Conservation (phyloP, 23 tunicate genomes). For the Botrylloides violaceus region DNA sequence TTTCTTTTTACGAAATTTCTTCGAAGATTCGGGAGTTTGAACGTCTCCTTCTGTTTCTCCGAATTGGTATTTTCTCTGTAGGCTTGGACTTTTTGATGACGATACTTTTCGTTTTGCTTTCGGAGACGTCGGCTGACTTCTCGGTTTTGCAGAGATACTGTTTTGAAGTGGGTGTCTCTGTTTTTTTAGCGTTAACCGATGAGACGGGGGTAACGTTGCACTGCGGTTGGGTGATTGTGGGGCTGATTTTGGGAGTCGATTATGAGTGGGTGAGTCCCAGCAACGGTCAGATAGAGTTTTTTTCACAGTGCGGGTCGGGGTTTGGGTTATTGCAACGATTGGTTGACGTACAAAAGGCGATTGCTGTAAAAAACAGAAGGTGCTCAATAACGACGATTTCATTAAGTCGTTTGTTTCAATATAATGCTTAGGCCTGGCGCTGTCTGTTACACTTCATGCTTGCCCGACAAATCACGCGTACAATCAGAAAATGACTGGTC, state of each 20-base stretch:
- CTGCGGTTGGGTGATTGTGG: slow-evolving; percentile 18
- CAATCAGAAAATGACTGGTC: no score
- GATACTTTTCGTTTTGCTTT: slow-evolving; percentile 33
- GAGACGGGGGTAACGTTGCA: slow-evolving; percentile 21
- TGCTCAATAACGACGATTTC: no score
- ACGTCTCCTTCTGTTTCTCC: background rate
- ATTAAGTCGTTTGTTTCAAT: no score
- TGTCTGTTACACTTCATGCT: no score
- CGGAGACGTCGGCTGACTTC: slow-evolving; percentile 11
- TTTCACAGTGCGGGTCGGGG: background rate
- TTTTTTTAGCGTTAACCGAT: background rate
- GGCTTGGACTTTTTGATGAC: slow-evolving; percentile 33
- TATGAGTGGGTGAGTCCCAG: background rate
- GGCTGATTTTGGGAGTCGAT: background rate
- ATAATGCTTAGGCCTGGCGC: no score
- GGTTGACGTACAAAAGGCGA: background rate
- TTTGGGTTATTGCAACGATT: background rate
- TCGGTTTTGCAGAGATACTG: background rate
- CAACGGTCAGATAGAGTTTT: slow-evolving; percentile 2
- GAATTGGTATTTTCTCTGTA: background rate
- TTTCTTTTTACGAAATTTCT: background rate
- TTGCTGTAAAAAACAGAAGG: background rate
- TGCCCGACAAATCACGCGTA: no score
- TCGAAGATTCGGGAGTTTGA: background rate
- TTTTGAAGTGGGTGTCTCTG: background rate